Evolutionary conservation across 2,797 vertebrate genomes (phyloP).

Genomic region (Gallinago stenura): DNA sequence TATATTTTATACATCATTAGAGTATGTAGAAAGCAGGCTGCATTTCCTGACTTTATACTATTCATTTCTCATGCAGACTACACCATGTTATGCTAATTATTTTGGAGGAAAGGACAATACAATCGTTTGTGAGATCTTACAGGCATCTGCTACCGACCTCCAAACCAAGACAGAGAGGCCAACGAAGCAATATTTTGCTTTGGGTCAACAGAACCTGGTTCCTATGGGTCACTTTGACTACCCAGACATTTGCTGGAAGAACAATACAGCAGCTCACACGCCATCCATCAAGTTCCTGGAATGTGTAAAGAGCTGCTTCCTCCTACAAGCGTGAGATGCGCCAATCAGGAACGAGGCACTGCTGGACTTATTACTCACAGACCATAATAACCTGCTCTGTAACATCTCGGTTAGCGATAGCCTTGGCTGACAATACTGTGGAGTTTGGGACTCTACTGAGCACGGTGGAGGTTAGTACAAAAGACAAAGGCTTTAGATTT

Average conservation of each 20-base stretch:
- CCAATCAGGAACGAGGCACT: neutral
- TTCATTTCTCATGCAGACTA: neutral
- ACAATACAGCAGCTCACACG: neutral
- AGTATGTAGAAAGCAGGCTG: neutral
- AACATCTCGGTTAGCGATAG: neutral
- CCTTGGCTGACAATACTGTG: neutral
- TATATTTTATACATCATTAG: slow-evolving; percentile 8
- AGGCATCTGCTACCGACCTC: neutral
- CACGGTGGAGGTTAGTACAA: neutral
- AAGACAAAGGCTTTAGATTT: neutral
- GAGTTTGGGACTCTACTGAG: neutral
- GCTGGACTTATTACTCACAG: neutral
- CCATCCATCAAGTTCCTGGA: neutral
- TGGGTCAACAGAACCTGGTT: neutral
- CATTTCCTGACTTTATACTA: neutral
- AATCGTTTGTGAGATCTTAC: neutral
- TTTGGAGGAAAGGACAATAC: neutral
- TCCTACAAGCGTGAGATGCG: neutral
- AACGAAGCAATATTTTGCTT: neutral
- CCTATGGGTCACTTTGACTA: neutral
- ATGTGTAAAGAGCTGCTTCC: neutral
- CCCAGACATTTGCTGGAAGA: neutral
- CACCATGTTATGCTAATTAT: neutral
- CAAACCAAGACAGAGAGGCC: neutral
- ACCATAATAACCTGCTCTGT: neutral